Base-by-base conservation (phyloP, 2,797 vertebrate species). In the Alauda arvensis region DNA sequence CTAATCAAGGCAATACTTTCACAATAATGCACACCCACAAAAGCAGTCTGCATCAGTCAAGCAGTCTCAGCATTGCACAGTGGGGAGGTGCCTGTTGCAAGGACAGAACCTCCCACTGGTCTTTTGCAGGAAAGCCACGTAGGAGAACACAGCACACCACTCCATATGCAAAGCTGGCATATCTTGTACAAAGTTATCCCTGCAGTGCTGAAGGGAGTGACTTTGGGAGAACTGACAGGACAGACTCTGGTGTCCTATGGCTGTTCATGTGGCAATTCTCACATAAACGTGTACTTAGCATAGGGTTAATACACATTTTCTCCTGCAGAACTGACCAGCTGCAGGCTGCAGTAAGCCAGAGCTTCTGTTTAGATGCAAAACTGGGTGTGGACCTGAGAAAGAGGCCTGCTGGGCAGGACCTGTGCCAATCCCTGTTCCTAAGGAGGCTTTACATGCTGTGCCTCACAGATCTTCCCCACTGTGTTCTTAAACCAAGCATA, bases 261-360 rank as follows among this genome's bases (percentile, higher is more conserved):
- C 31, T 82, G 53, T 51, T 39, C 34, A 21, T 5, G 26, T 59
- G 48, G 33, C 0, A 0, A n/a, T 1, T 61, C 26, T 57, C 34
- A 72, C 18, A 77, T 9, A 39, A 76, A 29, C 18, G 31, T 2
- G 10, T 31, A 45, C 62, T 77, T 49, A 49, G n/a, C 15, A 39
- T 2, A 62, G n/a, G 10, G 18, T 49, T 85, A 80, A 85, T 1
- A 3, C 5, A 18, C 26, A 40, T 34, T 72, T 74, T 33, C 26
- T 49, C 48, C 52, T 62, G 53, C 20, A 69, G 39, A 72, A 61
- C 20, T 52, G 60, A n/a, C 18, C 10, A 68, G 33, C 29, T 72
- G 39, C 61, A 69, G 52, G 14, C n/a, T 83, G 48, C 66, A 61
- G 26, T 52, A 83, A 83, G 53, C 12, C 57, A 80, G 24, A 77